These are phyloP conservation scores for Drosophila cardini DNA, from an alignment of 1,140 invertebrate species.

Conservation along the genomic window DNA sequence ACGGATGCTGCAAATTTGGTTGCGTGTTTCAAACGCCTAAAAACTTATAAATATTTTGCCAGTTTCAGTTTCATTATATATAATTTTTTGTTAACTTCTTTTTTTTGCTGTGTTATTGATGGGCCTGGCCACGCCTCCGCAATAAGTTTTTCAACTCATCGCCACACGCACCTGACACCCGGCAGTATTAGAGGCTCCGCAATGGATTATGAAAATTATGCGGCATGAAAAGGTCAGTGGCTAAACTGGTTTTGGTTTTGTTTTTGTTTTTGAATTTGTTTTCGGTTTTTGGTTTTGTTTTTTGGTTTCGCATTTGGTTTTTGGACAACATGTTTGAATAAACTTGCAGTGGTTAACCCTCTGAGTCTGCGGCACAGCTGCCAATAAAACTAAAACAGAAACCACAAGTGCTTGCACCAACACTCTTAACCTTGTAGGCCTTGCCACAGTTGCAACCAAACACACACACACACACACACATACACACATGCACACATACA, in stretches of 20 bases:
- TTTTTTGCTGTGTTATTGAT: conserved; percentile 18
- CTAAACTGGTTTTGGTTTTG: conserved; percentile 60
- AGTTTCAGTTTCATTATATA: conserved; percentile 15
- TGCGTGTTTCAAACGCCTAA: conserved; percentile 49
- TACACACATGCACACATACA: background rate
- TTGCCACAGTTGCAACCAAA: conserved; percentile 76
- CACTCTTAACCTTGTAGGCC: conserved; percentile 77
- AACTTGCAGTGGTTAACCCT: conserved; percentile 10
- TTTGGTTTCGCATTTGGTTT: conserved; percentile 18
- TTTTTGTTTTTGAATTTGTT: too few relatives aligned
- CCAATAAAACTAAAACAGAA: conserved; percentile 49
- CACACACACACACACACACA: conserved; percentile 25
- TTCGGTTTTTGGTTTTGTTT: too few relatives aligned
- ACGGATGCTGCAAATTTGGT: conserved; percentile 47
- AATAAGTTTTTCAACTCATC: background rate
- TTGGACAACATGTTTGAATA: conserved; percentile 38
- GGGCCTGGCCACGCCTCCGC: conserved; percentile 14
- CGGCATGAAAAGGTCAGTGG: conserved; percentile 73
- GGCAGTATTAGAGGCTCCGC: conserved; percentile 56
- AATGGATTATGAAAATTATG: conserved; percentile 66
- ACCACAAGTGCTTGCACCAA: conserved; percentile 53
- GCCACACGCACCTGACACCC: conserved; percentile 66
- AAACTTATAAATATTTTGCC: conserved; percentile 53
- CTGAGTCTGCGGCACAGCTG: conserved; percentile 12
- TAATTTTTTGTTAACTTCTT: background rate